A percentile compares a stretch with the other conserved stretches of the same genome.
Conservation (phyloP, 2,888 invertebrate genomes). For the Phengaris alcon region DNA sequence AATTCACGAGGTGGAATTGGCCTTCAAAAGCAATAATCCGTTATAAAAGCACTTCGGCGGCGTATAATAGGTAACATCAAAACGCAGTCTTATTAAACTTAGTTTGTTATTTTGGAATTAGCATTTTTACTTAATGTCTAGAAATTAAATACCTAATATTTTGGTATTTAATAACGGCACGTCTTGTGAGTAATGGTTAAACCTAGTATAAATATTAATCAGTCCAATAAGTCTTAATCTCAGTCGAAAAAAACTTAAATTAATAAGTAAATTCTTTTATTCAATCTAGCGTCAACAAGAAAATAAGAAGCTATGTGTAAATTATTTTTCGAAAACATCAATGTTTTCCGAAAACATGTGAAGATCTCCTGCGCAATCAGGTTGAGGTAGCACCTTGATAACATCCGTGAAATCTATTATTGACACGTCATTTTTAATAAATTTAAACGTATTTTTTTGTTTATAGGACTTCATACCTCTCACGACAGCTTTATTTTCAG, state of each 20-base stretch:
- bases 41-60: no score
- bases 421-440: conserved; percentile 26
- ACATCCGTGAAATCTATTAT: conserved; percentile 21
- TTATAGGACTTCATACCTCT: conserved; percentile 15
- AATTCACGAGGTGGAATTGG: no score
- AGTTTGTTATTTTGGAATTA: neutral
- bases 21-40: no score
- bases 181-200: conserved; percentile 2
- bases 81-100: conserved; percentile 8
- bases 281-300: conserved; percentile 1
- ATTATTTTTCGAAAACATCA: conserved; percentile 21
- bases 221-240: conserved; percentile 18
- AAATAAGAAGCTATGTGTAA: conserved; percentile 5
- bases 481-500: conserved; percentile 24
- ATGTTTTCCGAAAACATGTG: conserved; percentile 18
- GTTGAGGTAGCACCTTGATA: conserved; percentile 11
- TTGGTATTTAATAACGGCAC: neutral
- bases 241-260: conserved; percentile 3
- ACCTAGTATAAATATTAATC: neutral
- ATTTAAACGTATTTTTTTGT: conserved; percentile 21
- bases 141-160: neutral
- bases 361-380: conserved; percentile 3
- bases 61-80: conserved; percentile 17
- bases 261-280: conserved; percentile 17
- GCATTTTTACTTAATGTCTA: conserved; percentile 22